Conservation (phyloP, 2,888 invertebrate genomes). For the Pristionchus mayeri region DNA sequence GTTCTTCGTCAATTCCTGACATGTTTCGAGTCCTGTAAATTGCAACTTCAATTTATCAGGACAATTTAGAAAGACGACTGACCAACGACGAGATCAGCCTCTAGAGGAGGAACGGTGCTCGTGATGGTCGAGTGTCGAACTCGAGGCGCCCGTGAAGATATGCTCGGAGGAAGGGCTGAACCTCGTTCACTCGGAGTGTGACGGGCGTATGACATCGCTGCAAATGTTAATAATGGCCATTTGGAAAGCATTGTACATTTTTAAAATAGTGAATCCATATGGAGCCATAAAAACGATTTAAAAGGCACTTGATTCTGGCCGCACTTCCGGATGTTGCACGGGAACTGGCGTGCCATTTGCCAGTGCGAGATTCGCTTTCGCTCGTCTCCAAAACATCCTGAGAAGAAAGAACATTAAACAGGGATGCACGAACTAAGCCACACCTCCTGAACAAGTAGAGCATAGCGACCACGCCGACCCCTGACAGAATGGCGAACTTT, state of each 20-base stretch:
- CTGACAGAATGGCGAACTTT: constrained; percentile 40
- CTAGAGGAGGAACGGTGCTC: constrained; percentile 46
- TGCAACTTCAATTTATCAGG: neutral
- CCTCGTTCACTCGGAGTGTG: constrained; percentile 45
- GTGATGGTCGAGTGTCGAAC: constrained; percentile 38
- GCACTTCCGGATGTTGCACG: neutral
- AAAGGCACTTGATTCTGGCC: constrained; percentile 24
- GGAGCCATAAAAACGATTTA: neutral
- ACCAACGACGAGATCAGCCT: constrained; percentile 47
- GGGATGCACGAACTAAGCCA: neutral
- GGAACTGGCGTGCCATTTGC: neutral
- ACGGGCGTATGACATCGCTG: constrained; percentile 26
- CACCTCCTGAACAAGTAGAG: constrained; percentile 37
- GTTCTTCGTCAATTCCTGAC: constrained; percentile 58
- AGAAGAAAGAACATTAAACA: neutral
- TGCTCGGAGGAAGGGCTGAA: constrained; percentile 20
- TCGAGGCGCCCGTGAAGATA: neutral
- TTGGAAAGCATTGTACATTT: too few species aligned
- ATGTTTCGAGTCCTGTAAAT: constrained; percentile 58
- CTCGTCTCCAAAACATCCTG: constrained; percentile 5
- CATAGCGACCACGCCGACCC: constrained; percentile 33
- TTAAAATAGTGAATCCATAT: too few species aligned
- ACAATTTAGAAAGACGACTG: neutral
- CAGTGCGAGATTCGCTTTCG: neutral
- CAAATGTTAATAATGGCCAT: neutral